Evolutionary conservation across 2,888 invertebrate species (phyloP), one percentile per base, ranked within the genome.

Genomic region (Drosophila acutilabella): DNA sequence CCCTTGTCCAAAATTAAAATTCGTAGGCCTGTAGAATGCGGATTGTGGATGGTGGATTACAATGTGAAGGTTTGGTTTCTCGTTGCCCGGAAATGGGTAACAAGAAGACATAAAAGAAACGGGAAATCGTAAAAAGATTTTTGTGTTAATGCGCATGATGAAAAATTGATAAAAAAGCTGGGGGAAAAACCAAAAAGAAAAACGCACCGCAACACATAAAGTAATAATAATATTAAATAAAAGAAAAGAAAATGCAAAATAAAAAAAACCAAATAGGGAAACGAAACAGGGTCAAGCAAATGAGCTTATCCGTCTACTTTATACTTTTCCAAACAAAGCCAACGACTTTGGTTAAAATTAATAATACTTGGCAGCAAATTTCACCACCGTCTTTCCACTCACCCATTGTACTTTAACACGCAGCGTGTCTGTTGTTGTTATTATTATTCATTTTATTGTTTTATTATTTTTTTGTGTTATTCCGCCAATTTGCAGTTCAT

Each of bases 351-450:
- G 68, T 69, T 71, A 64, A 73, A 78, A 74, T 79, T 73, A 65
- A 64, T 65, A 61, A 18, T 40, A 52, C 36, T 36, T 13, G 36
- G 41, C 56, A 10, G 33, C 36, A 33, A 36, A 26, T 33, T 18
- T 30, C 14, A n/a, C n/a, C 14, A 18, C 41, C 11, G 5, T 14
- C 52, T 26, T 51, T 16, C 11, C 57, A 91, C 91, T 91, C 72
- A 91, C 91, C 91, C 91, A 91, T 58, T 91, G 91, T 62, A 92
- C 91, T 80, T 89, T 91, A 59, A 91, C 86, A 74, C 91, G 90
- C 71, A 91, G 73, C 74, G 80, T 78, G 54, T 87, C 91, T 91
- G 73, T 59, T 64, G 56, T 59, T 36, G 36, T 36, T 36, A 64
- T 73, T 69, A 76, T 59, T 50, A 48, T 57, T 45, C 67, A 67